These are phyloP conservation scores for Phortica variegata DNA, from an alignment of 1,140 invertebrate species.

Conservation along the genomic window DNA sequence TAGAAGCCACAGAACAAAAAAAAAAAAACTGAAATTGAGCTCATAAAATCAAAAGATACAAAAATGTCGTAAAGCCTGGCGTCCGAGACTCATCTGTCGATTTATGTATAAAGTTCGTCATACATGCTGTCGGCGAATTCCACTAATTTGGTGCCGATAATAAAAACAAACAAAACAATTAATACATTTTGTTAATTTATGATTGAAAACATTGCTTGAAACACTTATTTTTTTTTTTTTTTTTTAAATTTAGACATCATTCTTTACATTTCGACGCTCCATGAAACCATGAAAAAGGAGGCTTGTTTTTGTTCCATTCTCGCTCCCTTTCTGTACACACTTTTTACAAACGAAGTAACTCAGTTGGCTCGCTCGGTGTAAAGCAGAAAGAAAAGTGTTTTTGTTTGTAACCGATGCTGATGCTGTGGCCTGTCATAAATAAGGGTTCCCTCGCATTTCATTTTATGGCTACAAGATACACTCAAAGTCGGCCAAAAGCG, in stretches of 20 bases:
- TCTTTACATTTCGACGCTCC: too few species aligned
- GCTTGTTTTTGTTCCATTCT: too few species aligned
- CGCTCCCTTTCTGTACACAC: too few species aligned
- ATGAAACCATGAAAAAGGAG: too few species aligned
- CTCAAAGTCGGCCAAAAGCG: conserved; percentile 19
- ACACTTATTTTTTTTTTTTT: too few species aligned
- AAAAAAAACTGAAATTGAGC: background rate
- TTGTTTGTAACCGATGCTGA: too few species aligned
- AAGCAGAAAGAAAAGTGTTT: too few species aligned
- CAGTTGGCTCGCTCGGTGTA: too few species aligned
- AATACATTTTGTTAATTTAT: conserved; percentile 57
- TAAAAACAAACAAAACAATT: conserved; percentile 56
- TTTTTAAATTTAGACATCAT: conserved; percentile 52
- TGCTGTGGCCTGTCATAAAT: conserved; percentile 45
- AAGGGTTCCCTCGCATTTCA: conserved; percentile 35
- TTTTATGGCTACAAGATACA: too few species aligned
- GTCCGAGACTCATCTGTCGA: too few species aligned
- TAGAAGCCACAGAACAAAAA: conserved; percentile 8
- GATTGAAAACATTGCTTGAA: conserved; percentile 54
- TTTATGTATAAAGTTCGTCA: background rate
- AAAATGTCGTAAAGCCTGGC: background rate
- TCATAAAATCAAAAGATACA: background rate
- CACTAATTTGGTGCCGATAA: conserved; percentile 42
- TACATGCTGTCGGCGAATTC: conserved; percentile 31
- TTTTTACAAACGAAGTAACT: too few species aligned